A percentile compares a stretch with the other conserved stretches of the same genome.
These are phyloP conservation scores for Regulus satrapa DNA, from an alignment of 2,113 vertebrate species.

Conservation along the genomic window DNA sequence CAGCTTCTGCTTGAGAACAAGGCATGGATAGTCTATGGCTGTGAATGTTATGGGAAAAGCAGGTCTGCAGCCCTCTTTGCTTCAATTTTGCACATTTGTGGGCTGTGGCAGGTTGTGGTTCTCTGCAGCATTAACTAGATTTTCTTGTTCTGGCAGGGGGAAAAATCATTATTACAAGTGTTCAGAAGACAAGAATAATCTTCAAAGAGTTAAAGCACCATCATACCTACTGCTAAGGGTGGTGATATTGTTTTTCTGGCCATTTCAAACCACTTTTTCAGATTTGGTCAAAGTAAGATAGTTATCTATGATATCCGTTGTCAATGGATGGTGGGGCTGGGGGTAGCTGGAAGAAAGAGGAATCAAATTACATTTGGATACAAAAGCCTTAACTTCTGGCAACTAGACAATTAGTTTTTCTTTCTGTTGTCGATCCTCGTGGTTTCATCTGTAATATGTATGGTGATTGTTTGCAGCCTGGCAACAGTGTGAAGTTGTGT, in stretches of 20 bases:
- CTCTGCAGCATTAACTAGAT: not conserved
- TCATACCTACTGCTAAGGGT: not conserved
- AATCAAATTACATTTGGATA: conserved; percentile 49
- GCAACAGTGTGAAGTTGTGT: conserved; percentile 73
- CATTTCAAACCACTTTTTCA: not conserved
- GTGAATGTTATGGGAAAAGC: not conserved
- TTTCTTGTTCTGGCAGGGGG: not conserved
- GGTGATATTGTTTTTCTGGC: not conserved
- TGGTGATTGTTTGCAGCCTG: conserved; percentile 78
- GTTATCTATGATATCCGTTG: not conserved
- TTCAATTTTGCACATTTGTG: not conserved
- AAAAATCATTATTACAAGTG: not conserved
- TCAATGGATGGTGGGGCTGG: not conserved
- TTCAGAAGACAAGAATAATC: not conserved
- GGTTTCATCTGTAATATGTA: conserved; percentile 76
- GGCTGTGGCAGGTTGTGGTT: not conserved
- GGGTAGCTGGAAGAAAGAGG: not conserved
- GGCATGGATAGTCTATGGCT: rapidly evolving
- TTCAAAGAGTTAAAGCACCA: not conserved
- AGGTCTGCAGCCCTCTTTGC: not conserved
- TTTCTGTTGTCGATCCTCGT: conserved; percentile 71
- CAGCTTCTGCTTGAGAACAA: not conserved
- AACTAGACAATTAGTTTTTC: conserved; percentile 70
- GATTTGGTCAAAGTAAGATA: not conserved
- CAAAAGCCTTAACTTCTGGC: conserved; percentile 71